Base-by-base conservation (phyloP, 1,140 invertebrate genomes). In the Saccostrea echinata region DNA sequence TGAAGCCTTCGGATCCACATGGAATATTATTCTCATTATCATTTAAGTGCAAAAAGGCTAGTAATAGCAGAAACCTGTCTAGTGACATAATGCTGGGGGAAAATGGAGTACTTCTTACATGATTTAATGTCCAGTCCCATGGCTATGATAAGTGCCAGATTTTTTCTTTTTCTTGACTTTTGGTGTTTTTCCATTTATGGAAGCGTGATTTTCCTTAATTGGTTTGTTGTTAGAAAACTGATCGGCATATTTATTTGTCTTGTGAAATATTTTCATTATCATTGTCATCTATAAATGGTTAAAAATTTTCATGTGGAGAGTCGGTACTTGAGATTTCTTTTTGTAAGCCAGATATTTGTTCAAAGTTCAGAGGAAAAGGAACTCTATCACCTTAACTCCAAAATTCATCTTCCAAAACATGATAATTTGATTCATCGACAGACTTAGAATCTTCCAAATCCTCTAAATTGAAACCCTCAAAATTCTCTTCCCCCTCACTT, bases 71-170 rank as follows among this genome's bases (percentile, higher is more conserved):
- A 88, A 12, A 52, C 16, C 12, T 68, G 57, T 89, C 88, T 27
- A 81, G 33, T 21, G 88, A 43, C 81, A 89, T 89, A 18, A 68
- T 35, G 21, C 30, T 30, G n/a, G 18, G 13, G 35, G 55, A 86
- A 89, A 89, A 89, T 16, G 85, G 82, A 12, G 85, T 86, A 53
- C n/a, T 24, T 11, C 33, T 83, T 2, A 89, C 81, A 27, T 51
- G 81, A 52, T 86, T 57, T 9, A 84, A 51, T n/a, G 76, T 84
- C 88, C 82, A 86, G 33, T 2, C 76, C 80, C 84, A 86, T 88
- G 2, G 87, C 80, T 18, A 88, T 35, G 13, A 35, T n/a, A 8
- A 88, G 18, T 3, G 43, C 64, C 4, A 83, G 52, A 55, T 51
- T 64, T 1, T 1, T 13, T 64, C 53, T 85, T 80, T 88, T 57